phyloP scores from a whole-genome alignment of 2,797 vertebrate genomes.

The Myotis vivesi region DNA sequence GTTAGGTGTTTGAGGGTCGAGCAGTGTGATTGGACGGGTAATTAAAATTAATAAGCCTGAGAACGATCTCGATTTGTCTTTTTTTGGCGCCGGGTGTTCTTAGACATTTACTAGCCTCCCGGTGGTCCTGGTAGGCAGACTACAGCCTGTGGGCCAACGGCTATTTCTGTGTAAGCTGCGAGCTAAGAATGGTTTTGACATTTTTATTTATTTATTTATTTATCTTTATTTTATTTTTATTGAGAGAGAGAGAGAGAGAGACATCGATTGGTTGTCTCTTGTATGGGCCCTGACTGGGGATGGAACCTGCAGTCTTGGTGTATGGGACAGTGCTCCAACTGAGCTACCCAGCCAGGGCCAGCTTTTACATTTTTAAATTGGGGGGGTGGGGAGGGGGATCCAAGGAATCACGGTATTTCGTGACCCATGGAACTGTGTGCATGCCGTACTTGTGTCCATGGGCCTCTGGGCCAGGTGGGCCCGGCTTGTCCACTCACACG shows the following conservation, averaged over 20 bases:
- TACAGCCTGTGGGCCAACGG: rapidly evolving
- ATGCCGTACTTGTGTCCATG: neutral
- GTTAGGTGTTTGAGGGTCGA: neutral
- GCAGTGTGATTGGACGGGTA: neutral
- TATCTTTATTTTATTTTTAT: neutral
- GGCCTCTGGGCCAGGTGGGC: too few species aligned
- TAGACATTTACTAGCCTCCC: neutral
- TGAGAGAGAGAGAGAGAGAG: neutral
- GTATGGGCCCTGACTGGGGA: neutral
- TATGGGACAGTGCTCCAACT: neutral
- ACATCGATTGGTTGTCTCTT: neutral
- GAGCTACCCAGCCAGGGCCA: neutral
- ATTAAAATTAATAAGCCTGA: neutral
- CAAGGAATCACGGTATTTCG: neutral
- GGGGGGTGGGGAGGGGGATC: neutral
- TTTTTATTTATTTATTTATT: constrained; percentile 9
- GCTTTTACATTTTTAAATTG: neutral
- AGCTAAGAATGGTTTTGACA: neutral
- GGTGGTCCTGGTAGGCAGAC: neutral
- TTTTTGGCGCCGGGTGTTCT: neutral
- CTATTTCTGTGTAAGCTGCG: neutral
- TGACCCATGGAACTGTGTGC: neutral
- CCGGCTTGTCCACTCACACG: neutral
- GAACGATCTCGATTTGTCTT: neutral
- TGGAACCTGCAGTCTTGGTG: neutral